Conservation (phyloP, 2,888 invertebrate species). For the Tachina grossa region DNA sequence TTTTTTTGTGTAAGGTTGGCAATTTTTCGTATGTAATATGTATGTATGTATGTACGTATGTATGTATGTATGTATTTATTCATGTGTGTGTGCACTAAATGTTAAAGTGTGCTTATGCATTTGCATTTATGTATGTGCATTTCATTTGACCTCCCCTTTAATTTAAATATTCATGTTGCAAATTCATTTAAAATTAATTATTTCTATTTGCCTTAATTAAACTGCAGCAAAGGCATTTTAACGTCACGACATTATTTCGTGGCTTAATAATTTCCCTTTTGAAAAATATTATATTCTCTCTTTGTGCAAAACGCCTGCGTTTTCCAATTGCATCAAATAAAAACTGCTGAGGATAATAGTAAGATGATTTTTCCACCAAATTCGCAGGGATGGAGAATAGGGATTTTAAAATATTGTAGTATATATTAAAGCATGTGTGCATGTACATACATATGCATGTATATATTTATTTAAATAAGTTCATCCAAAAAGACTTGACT, state of each 20-base stretch:
- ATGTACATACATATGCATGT: no score
- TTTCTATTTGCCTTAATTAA: slow-evolving; percentile 41
- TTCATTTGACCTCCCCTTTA: slow-evolving; percentile 30
- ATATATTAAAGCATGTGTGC: neutral
- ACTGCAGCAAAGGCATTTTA: slow-evolving; percentile 12
- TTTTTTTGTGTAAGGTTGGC: slow-evolving; percentile 16
- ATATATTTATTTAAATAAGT: no score
- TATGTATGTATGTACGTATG: neutral
- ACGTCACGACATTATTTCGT: slow-evolving; percentile 14
- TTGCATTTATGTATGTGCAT: neutral
- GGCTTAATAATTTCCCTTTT: slow-evolving; percentile 18
- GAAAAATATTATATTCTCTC: neutral
- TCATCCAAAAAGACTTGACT: no score
- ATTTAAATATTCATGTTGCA: slow-evolving; percentile 46
- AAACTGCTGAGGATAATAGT: neutral
- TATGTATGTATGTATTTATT: neutral
- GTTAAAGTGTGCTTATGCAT: neutral
- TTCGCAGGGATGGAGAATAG: slow-evolving; percentile 7
- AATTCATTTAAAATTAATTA: slow-evolving; percentile 32
- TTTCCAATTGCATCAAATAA: slow-evolving; percentile 60
- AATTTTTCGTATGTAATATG: slow-evolving; percentile 3
- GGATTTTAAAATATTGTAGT: neutral
- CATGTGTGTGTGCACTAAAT: neutral
- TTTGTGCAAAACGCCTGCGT: slow-evolving; percentile 57
- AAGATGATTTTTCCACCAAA: slow-evolving; percentile 31